phyloP scores from a whole-genome alignment of 2,888 invertebrate genomes.

The Rhynchonema sp. region DNA sequence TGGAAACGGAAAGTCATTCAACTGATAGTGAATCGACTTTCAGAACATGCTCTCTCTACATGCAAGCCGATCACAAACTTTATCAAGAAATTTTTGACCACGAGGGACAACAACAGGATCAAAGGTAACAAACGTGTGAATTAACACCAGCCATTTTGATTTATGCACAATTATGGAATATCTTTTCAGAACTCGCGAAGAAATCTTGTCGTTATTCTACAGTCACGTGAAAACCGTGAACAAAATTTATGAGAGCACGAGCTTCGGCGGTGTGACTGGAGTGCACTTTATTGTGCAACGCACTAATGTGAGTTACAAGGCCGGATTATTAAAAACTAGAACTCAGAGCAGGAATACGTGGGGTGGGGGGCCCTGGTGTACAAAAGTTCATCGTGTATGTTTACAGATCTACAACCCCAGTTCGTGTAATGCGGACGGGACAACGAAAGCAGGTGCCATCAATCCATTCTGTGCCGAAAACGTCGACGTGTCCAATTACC shows the following conservation, averaged over 20 bases:
- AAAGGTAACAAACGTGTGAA: no score
- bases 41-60: constrained; percentile 43
- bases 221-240: constrained; percentile 96
- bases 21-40: neutral
- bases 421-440: constrained; percentile 45
- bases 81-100: constrained; percentile 73
- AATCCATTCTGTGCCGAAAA: constrained; percentile 66
- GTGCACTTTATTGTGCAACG: constrained; percentile 88
- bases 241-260: constrained; percentile 82
- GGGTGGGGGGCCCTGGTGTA: no score
- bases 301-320: constrained; percentile 42
- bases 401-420: constrained; percentile 72
- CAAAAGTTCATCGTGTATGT: no score
- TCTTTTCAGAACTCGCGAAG: constrained; percentile 57
- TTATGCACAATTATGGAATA: neutral
- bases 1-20: neutral
- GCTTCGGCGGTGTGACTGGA: constrained; percentile 83
- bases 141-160: no score
- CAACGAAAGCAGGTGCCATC: neutral
- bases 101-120: constrained; percentile 20
- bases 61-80: constrained; percentile 92
- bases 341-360: no score
- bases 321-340: no score
- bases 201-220: constrained; percentile 86
- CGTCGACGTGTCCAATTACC: constrained; percentile 94